These are phyloP conservation scores for Candidula unifasciata DNA, from an alignment of 2,888 invertebrate genomes.

Conservation along the genomic window DNA sequence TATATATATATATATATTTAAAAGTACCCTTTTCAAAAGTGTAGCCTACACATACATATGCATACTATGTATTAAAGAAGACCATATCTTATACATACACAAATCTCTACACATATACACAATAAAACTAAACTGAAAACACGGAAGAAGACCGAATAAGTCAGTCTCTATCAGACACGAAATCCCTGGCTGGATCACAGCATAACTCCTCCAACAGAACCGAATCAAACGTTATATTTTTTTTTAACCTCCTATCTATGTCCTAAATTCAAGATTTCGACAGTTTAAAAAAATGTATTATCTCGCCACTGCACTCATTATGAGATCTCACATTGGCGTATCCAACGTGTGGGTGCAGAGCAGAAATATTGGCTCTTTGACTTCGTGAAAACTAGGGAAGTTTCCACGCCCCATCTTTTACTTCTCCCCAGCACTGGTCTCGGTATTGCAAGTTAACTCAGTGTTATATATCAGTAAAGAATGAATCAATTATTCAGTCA, in stretches of 20 bases:
- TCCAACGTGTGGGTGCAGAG: not conserved
- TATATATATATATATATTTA: too few relatives aligned
- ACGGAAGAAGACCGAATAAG: not conserved
- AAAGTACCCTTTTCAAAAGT: too few relatives aligned
- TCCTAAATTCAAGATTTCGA: slow-evolving; percentile 23
- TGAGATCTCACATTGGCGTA: not conserved
- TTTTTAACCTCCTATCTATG: slow-evolving; percentile 1
- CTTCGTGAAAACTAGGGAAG: not conserved
- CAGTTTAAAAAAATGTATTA: not conserved
- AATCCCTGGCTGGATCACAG: not conserved
- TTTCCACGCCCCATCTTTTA: not conserved
- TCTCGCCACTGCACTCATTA: not conserved
- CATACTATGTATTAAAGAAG: too few relatives aligned
- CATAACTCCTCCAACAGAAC: not conserved
- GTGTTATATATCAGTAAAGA: not conserved
- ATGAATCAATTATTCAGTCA: not conserved
- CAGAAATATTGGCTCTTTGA: not conserved
- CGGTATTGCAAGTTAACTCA: not conserved
- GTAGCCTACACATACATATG: too few relatives aligned
- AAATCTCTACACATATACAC: too few relatives aligned
- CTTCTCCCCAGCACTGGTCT: not conserved
- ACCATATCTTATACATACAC: too few relatives aligned
- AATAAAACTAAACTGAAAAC: not conserved
- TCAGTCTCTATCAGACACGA: not conserved
- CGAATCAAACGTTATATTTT: not conserved